Evolutionary conservation across 2,113 vertebrate genomes (phyloP), one percentile per base, ranked within the genome.

Genomic region (Callaeas wilsoni): DNA sequence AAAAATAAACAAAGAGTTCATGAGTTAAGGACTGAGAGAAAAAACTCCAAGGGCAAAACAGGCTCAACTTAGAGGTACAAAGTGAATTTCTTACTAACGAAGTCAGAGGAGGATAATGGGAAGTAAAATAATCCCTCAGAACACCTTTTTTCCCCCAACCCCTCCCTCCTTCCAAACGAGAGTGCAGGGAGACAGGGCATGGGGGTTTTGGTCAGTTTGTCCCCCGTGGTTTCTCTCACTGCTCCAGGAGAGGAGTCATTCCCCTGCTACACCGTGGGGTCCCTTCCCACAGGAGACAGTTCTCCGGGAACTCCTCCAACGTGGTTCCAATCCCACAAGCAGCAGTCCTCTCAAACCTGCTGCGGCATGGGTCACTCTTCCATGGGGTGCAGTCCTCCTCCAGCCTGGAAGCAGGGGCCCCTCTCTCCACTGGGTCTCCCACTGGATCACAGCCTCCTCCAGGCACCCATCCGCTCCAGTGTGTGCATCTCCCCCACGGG

Each of bases 391-490:
- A 42, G 16, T 33, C 22, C 50, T 55, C 16, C 21, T 10, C 50
- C 41, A 57, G 33, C 33, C 6, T 22, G 33, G 10, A 22, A 57
- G 71, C 18, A 35, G 11, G 16, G 32, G 8, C 10, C 25, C 32
- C 39, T 44, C 70, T 57, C 25, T 21, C 39, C 1, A 20, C 13
- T 21, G 5, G 16, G 21, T 49, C 44, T 62, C 13, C 44, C 74
- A 33, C 22, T 33, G 35, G 22, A 33, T 52, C 46, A 77, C 74
- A 63, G 30, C 59, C 12, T 42, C 30, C 37, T 63, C 47, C 59
- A 64, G 47, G 59, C 37, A 42, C 50, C 25, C 30, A n/a, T 23
- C 13, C 1, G 0, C 37, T n/a, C 47, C 5, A 12, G 37, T 0
- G 0, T 10, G 46, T 46, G 59, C 59, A 63, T 22, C 46, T 52